These are phyloP conservation scores for Scleropages formosus DNA, from an alignment of 2,797 vertebrate species.

Conservation along the genomic window DNA sequence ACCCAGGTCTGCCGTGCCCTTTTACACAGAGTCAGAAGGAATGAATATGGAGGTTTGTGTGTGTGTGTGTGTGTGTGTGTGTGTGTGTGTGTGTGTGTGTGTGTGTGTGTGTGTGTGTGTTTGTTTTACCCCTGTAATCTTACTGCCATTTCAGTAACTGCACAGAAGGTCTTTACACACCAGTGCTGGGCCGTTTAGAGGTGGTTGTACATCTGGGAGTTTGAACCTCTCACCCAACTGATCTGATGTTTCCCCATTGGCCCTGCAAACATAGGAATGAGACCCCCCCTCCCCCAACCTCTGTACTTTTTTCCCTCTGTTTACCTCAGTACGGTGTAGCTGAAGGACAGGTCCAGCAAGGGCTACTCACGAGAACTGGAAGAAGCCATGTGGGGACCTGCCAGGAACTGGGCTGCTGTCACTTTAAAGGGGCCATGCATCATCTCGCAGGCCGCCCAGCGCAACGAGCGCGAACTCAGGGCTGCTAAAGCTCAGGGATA, in stretches of 20 bases:
- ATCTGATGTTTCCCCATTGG: no score
- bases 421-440: constrained; percentile 59
- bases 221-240: no score
- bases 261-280: no score
- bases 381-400: constrained; percentile 67
- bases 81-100: no score
- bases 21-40: constrained; percentile 15
- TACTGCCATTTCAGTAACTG: no score
- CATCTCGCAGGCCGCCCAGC: constrained; percentile 71
- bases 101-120: no score
- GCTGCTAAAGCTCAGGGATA: constrained; percentile 63
- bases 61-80: no score
- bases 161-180: no score
- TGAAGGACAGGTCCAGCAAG: constrained; percentile 43
- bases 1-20: constrained; percentile 21
- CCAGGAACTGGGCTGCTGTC: constrained; percentile 63
- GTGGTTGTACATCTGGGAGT: no score
- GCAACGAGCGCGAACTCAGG: constrained; percentile 67
- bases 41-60: no score
- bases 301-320: constrained; percentile 46
- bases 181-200: no score
- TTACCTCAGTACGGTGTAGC: constrained; percentile 62
- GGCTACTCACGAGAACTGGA: constrained; percentile 55
- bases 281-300: constrained; percentile 14
- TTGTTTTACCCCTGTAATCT: no score